These are phyloP conservation scores for Oncorhynchus gorbuscha DNA, from an alignment of 2,113 vertebrate genomes.

Conservation along the genomic window DNA sequence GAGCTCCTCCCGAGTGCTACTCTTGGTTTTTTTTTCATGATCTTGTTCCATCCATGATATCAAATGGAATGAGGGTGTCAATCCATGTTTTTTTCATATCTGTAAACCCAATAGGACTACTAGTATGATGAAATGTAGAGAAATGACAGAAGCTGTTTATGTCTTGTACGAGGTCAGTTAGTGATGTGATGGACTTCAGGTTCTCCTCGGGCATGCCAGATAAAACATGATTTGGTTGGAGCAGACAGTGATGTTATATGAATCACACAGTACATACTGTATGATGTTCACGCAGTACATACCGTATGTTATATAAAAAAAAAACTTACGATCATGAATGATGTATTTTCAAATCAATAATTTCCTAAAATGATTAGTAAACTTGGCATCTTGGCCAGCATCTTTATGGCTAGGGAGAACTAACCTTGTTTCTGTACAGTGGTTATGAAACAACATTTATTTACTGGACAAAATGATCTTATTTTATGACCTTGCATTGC, in stretches of 20 bases:
- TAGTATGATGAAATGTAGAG: constrained; percentile 44
- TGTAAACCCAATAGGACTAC: constrained; percentile 17
- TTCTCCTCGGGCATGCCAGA: constrained; percentile 5
- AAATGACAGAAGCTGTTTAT: constrained; percentile 30
- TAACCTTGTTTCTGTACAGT: no score
- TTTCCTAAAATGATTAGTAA: no score
- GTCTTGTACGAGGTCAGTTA: constrained; percentile 3
- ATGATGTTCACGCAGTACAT: no score
- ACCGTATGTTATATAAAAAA: no score
- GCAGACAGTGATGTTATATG: not conserved
- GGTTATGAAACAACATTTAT: no score
- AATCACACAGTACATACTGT: no score
- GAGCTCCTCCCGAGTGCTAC: constrained; percentile 16
- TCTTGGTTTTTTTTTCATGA: constrained; percentile 31
- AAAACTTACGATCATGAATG: no score
- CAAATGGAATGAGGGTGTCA: constrained; percentile 45
- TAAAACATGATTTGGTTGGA: constrained; percentile 4
- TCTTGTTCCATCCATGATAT: constrained; percentile 42
- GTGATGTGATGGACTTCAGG: not conserved
- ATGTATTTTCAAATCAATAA: no score
- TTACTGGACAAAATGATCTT: no score
- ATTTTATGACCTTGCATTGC: no score
- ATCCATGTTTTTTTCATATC: constrained; percentile 30
- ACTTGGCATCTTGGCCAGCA: no score
- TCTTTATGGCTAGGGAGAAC: no score